A percentile compares a stretch with the other conserved stretches of the same genome.
Evolutionary conservation across 2,888 invertebrate genomes (phyloP).

Genomic region (Hirtodrosophila confusa): DNA sequence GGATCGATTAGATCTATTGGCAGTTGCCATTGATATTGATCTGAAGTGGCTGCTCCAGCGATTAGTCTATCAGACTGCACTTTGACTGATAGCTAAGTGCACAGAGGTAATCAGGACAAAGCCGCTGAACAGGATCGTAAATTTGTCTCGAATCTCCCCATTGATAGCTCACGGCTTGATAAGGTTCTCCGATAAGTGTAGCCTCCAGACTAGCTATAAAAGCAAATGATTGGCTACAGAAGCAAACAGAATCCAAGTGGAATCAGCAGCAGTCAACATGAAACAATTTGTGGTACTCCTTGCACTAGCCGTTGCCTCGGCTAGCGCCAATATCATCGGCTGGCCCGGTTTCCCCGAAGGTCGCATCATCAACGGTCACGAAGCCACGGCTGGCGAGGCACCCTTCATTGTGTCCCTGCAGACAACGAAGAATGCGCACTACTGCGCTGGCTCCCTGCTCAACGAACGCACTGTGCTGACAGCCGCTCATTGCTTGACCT

Average conservation of each 20-base stretch:
- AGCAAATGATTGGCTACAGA: conserved; percentile 5
- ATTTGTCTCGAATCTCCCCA: conserved; percentile 32
- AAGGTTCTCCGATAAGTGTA: conserved; percentile 12
- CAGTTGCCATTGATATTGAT: conserved; percentile 33
- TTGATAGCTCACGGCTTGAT: conserved; percentile 25
- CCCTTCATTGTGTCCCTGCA: conserved; percentile 84
- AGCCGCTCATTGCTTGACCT: conserved; percentile 80
- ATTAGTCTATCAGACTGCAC: conserved; percentile 2
- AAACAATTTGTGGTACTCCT: conserved; percentile 66
- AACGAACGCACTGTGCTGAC: conserved; percentile 79
- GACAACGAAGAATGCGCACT: conserved; percentile 48
- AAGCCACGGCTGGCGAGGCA: conserved; percentile 82
- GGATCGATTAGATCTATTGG: neutral
- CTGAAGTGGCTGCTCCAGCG: conserved; percentile 25
- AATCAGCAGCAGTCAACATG: conserved; percentile 57
- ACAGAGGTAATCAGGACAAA: conserved; percentile 42
- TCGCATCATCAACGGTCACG: conserved; percentile 81
- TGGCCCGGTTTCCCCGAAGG: conserved; percentile 72
- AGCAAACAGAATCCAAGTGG: neutral
- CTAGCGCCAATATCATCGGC: conserved; percentile 48
- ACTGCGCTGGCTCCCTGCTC: conserved; percentile 84
- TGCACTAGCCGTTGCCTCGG: conserved; percentile 62
- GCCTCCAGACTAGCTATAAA: conserved; percentile 44
- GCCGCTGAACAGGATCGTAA: conserved; percentile 53
- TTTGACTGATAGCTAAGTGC: conserved; percentile 17